These are phyloP conservation scores for Burhinus oedicnemus DNA, from an alignment of 2,113 vertebrate genomes.

Conservation along the genomic window DNA sequence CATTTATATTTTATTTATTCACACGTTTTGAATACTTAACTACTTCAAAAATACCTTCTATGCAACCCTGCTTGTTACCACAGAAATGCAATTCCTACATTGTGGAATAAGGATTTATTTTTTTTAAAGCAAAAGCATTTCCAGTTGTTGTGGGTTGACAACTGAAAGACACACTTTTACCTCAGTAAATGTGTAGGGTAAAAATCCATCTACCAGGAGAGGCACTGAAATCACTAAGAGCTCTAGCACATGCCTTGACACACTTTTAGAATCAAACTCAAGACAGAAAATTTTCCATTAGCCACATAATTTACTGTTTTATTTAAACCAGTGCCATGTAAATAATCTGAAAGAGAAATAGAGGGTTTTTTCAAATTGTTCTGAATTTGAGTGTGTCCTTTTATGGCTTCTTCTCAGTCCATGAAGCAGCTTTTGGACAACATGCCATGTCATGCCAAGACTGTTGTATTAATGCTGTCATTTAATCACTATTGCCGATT, in stretches of 20 bases:
- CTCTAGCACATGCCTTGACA: background rate
- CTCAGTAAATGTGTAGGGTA: background rate
- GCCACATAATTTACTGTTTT: background rate
- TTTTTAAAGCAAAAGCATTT: background rate
- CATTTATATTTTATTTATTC: background rate
- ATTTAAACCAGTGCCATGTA: background rate
- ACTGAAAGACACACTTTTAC: background rate
- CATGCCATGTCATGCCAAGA: background rate
- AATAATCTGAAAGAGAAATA: background rate
- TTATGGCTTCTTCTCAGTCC: conserved; percentile 25
- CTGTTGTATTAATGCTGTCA: background rate
- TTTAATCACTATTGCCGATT: background rate
- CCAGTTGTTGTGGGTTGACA: background rate
- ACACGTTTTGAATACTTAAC: background rate
- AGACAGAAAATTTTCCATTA: background rate
- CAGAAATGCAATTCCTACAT: background rate
- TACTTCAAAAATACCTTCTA: background rate
- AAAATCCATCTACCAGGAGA: background rate
- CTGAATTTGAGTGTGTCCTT: background rate
- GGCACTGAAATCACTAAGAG: background rate
- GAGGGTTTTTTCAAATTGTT: background rate
- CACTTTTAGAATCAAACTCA: background rate
- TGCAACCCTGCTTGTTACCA: background rate
- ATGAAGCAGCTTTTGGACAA: conserved; percentile 12
- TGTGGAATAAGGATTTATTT: background rate